Base-by-base conservation (phyloP, 2,797 vertebrate genomes). In the Molossus molossus region DNA sequence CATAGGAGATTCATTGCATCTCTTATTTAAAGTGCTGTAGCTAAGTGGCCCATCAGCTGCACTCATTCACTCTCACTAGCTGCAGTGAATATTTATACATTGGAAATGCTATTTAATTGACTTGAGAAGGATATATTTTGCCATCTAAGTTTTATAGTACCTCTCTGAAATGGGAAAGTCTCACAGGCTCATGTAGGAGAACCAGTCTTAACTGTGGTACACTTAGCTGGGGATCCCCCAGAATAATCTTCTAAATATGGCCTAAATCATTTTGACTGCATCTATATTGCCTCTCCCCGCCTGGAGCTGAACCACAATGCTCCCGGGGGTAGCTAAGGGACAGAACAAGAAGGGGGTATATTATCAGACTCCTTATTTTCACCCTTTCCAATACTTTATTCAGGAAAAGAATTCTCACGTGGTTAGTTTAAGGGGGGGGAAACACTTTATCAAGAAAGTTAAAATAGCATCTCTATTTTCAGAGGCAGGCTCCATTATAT, bases 21-120 rank as follows among this genome's bases (percentile, higher is more conserved):
- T 91, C 70, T 97, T 91, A 95, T 87, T 87, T 94, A 79, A 95
- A 91, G 72, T 83, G 79, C 70, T 76, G 9, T 91, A 76, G 80
- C 84, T 94, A 79, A 94, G 58, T 29, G 50, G 72, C 50, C 65
- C 72, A 86, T 94, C 75, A 65, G 15, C 62, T 58, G 60, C 94
- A 80, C 45, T 82, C 53, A 69, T 82, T 89, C 79, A 58, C 18
- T 25, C 10, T 75, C 80, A 94, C 33, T 23, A 84, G 50, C 23
- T 55, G 14, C 57, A 53, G 33, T 85, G 64, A 79, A 79, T 86
- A 87, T 70, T 93, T 95, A 94, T 57, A 87, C 25, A 93, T 65
- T 79, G 40, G 13, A 86, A 95, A 94, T 84, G n/a, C 33, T 84
- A 76, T 86, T 89, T 94, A 88, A 93, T 77, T 96, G 90, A 91